Base-by-base conservation (phyloP, 2,888 invertebrate species). In the Phyllotreta striolata region DNA sequence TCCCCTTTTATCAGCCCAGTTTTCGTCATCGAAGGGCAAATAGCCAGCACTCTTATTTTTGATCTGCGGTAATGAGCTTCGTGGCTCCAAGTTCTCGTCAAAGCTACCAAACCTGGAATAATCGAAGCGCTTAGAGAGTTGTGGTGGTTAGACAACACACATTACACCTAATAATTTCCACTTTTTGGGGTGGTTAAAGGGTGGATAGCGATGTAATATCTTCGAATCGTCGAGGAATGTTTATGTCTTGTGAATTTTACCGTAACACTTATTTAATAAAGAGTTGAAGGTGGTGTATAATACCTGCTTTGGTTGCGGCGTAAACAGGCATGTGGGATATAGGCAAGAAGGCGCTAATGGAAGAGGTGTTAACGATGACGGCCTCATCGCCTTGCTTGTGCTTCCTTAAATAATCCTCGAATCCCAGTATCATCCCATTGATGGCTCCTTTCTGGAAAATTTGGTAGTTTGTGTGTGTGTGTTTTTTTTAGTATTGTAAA, bases 11-110 rank as follows among this genome's bases (percentile, higher is more conserved):
- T 24, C 24, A 24, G 4, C 4, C 4, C 24, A 0, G 84, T 84
- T 44, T 80, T 75, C 0, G 84, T 85, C 43, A 82, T 82, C 1
- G 85, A 85, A 5, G 85, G 85, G 68, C 85, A 85, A 39, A 86
- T 76, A 0, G 81, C 82, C 5, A 85, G 74, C 2, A 85, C 83
- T 66, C 83, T 80, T 0, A 86, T 83, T 4, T 84, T 84, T 35
- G 79, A 82, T 58, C 79, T 78, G 1, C 80, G 77, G 63, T 71
- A 84, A 37, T 67, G 67, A 4, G 39, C 9, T 13, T 13, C 12
- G 9, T 13, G 24, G 38, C 70, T 70, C 69, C 69, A 72, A 1
- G 55, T 37, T 13, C 62, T 39, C 1, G 72, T 69, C 40, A 70
- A 24, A 12, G 66, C 70, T 3, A 66, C 38, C 1, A 56, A 14